A percentile compares a stretch with the other conserved stretches of the same genome.
phyloP scores from a whole-genome alignment of 2,113 vertebrate genomes.

The Corydoras sp. region DNA sequence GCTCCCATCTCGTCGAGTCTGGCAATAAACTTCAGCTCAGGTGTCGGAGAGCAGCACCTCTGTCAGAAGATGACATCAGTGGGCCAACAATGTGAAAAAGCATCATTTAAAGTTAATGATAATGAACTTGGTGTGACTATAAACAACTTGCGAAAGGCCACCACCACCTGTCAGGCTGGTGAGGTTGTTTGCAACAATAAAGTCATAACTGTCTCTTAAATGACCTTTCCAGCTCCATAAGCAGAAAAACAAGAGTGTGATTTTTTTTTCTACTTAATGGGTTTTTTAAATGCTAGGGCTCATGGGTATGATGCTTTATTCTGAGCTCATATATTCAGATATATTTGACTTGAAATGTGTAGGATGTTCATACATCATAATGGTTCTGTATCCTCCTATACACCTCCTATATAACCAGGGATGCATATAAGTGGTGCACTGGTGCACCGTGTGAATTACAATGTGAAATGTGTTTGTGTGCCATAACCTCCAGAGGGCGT shows the following conservation, averaged over 20 bases:
- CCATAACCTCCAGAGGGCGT: too few relatives aligned
- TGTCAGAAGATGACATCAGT: background rate
- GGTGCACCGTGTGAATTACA: too few relatives aligned
- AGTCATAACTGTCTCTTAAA: background rate
- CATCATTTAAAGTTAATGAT: background rate
- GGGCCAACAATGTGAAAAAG: background rate
- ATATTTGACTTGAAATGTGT: too few relatives aligned
- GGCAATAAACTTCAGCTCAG: background rate
- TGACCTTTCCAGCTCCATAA: constrained; percentile 17
- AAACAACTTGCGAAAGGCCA: constrained; percentile 6
- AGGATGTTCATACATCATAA: too few relatives aligned
- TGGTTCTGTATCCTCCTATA: too few relatives aligned
- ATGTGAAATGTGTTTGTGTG: too few relatives aligned
- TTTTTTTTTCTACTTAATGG: background rate
- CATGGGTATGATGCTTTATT: background rate
- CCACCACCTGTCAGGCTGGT: constrained; percentile 31
- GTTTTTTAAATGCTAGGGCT: background rate
- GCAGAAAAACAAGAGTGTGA: too few relatives aligned
- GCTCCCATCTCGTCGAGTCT: too few relatives aligned
- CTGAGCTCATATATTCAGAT: too few relatives aligned
- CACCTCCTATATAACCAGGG: too few relatives aligned
- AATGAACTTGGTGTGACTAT: constrained; percentile 21
- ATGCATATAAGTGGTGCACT: too few relatives aligned
- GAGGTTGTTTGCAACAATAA: constrained; percentile 24
- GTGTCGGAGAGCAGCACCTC: background rate